These are phyloP conservation scores for Podocnemis expansa DNA, from an alignment of 2,113 vertebrate genomes.

Conservation along the genomic window DNA sequence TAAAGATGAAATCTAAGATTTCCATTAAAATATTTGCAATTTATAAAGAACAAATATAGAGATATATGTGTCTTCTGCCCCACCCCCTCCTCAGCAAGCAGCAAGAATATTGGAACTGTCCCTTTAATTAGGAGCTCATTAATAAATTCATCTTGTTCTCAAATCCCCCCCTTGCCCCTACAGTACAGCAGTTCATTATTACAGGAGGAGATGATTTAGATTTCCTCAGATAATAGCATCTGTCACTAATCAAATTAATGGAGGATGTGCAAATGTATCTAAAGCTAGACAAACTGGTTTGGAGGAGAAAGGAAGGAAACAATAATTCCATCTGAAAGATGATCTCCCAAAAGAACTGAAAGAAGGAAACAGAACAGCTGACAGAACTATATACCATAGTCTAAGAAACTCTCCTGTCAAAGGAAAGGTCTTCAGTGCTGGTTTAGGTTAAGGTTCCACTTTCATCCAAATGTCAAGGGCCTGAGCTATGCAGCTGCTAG, in stretches of 20 bases:
- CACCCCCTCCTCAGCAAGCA: not conserved
- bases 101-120: slow-evolving; percentile 52
- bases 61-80: not conserved
- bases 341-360: not conserved
- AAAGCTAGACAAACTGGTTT: slow-evolving; percentile 28
- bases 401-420: not conserved
- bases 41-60: slow-evolving; percentile 14
- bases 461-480: not conserved
- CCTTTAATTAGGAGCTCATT: slow-evolving; percentile 78
- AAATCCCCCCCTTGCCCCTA: no score
- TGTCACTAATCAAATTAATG: slow-evolving; percentile 78
- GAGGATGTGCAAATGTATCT: slow-evolving; percentile 59
- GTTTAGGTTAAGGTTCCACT: not conserved
- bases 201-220: slow-evolving; percentile 79
- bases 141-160: slow-evolving; percentile 79
- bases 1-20: not conserved
- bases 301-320: not conserved
- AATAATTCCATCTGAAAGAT: not conserved
- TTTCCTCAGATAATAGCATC: slow-evolving; percentile 81
- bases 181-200: slow-evolving; percentile 78
- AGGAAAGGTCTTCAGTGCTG: not conserved
- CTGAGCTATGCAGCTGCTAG: not conserved
- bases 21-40: slow-evolving; percentile 13
- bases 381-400: not conserved
- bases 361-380: not conserved